Base-by-base conservation (phyloP, 53 echinoderm and acorn worm genomes). In the Crossaster papposus region DNA sequence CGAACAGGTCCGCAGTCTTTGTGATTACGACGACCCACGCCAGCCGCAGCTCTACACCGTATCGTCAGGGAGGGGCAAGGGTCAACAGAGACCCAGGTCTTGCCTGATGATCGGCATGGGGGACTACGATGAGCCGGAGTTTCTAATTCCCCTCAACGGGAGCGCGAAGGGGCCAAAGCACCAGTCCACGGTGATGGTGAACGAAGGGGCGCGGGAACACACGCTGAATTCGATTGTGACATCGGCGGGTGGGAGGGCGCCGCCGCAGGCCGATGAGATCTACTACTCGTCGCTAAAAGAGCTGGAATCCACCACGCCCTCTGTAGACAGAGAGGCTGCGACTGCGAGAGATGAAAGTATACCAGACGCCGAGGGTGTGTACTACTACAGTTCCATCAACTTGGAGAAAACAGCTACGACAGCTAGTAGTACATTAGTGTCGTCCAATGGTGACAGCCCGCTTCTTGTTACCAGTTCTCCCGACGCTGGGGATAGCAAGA, bases 351-450 rank as follows among this genome's bases (percentile, higher is more conserved):
- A 78, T 4, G 78, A 51, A 6, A 78, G 44, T 2, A 64, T 30
- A 23, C 33, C 65, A 2, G 72, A 72, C 30, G 72, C 31, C 15
- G 76, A 63, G 36, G 75, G 23, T 36, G 87, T 87, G 58, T 87
- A 87, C 28, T 87, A 87, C 28, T 87, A 87, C 87, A 87, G 76
- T 36, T 54, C 87, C 17, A 87, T 87, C 64, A 77, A 77, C 24
- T 35, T 54, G 37, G 18, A 62, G 5, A 77, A 55, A 24, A 34
- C 55, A 38, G 3, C 85, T 44, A 9, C 44, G 5, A 9, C 44
- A 44, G 0, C 44, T 44, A 44, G 44, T 44, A 44, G 44, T 44
- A 44, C 44, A 76, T 28, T 26, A 58, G 3, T 17, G 30, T 36
- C 34, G 18, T 2, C 58, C 7, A 35, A 30, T 62, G 75, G 31